phyloP scores from a whole-genome alignment of 2,888 invertebrate genomes.

The Ctena decussata region DNA sequence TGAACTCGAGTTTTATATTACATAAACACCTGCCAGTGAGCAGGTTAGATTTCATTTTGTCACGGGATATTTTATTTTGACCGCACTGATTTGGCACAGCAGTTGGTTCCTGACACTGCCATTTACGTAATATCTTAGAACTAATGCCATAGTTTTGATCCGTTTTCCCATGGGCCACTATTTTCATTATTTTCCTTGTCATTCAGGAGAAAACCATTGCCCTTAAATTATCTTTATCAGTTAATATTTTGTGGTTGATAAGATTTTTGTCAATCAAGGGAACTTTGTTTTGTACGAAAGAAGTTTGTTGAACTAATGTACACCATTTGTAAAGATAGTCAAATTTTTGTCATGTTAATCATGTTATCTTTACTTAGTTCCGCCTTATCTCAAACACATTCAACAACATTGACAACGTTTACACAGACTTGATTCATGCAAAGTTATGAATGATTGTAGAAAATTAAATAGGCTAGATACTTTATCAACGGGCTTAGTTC shows the following conservation, averaged over 20 bases:
- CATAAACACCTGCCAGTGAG: background rate
- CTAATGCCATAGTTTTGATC: no score
- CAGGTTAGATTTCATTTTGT: background rate
- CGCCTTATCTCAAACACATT: background rate
- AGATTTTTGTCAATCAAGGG: no score
- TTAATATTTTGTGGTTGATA: no score
- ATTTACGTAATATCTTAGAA: no score
- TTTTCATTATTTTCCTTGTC: no score
- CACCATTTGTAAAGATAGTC: background rate
- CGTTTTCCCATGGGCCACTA: no score
- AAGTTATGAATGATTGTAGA: background rate
- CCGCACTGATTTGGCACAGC: background rate
- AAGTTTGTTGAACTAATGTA: background rate
- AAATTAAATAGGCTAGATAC: background rate
- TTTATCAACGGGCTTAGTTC: slow-evolving; percentile 1
- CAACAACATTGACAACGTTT: background rate
- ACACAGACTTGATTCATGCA: background rate
- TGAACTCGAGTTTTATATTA: no score
- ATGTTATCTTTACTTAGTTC: background rate
- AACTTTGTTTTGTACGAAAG: background rate
- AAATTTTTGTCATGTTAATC: background rate
- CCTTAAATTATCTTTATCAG: no score
- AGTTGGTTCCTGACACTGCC: no score
- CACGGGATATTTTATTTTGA: background rate
- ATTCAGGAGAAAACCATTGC: no score